Base-by-base conservation (phyloP, 2,797 vertebrate species). In the Poecilia velifera region DNA sequence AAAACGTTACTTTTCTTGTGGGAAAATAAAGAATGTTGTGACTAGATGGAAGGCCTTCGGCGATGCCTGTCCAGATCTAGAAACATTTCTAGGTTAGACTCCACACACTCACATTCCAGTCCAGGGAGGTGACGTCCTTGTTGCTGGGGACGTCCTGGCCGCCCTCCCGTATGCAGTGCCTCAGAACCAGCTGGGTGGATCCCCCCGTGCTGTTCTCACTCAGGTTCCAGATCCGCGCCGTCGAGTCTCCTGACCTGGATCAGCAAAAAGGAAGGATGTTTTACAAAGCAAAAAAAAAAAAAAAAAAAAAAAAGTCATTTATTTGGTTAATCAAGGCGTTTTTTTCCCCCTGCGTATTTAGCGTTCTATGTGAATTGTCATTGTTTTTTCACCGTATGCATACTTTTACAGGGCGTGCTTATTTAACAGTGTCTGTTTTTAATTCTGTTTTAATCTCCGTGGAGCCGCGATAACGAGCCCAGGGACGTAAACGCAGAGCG, bases 81-180 rank as follows among this genome's bases (percentile, higher is more conserved):
- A 16, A 47, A 36, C 68, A 71, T 49, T 31, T 53, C 43, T 6
- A 75, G 43, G 84, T 89, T 79, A 88, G 53, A 88, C 86, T 81
- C 77, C 55, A 75, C 9, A 55, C 53, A 55, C 97, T 95, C 94
- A 99, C 98, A 91, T 99, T 99, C 98, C 98, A 99, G 96, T 99
- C 98, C 83, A 99, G 87, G 73, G 98, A 99, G 86, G 98, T 99
- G 88, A 99, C 98, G 36, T 99, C 98, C 91, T 99, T 99, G 95
- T 99, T 99, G 90, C 98, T 99, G 55, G 98, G 98, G 88, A 99
- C 98, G n/a, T 99, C 98, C 31, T 99, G 98, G 13, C 98, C 98
- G 22, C 98, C 98, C 91, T 99, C 98, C 76, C 98, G 96, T 87
- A 99, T 99, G 94, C 98, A 99, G 92, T 99, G 98, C 85, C 98